A percentile compares a stretch with the other conserved stretches of the same genome.
Conservation (phyloP, 2,113 vertebrate species). For the Gopherus flavomarginatus region DNA sequence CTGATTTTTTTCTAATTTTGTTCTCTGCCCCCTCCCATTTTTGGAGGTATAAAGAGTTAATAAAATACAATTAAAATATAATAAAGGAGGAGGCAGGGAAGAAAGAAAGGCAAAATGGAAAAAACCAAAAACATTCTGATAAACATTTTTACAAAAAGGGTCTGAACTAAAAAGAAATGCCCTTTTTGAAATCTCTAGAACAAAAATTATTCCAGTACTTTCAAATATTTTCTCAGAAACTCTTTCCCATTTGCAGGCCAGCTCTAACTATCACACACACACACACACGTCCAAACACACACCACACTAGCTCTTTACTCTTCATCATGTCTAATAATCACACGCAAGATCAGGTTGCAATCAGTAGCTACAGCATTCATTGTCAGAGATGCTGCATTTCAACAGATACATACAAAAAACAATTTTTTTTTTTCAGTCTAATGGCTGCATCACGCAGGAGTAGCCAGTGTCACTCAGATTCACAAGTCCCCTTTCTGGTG, state of each 20-base stretch:
- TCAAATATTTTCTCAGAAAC: background rate
- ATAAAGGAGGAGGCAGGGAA: background rate
- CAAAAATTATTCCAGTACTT: background rate
- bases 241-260: background rate
- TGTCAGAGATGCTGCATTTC: background rate
- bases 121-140: background rate
- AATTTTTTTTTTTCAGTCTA: background rate
- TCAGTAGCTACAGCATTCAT: background rate
- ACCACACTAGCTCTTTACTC: background rate
- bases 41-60: background rate
- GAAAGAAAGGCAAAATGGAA: background rate
- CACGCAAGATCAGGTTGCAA: background rate
- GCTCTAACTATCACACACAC: background rate
- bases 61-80: background rate
- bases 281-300: too few relatives aligned
- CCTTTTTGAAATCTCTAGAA: background rate
- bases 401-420: rapidly evolving
- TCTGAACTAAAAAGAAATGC: background rate
- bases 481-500: rapidly evolving
- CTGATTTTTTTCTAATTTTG: background rate
- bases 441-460: background rate
- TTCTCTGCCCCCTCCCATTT: background rate
- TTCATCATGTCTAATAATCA: background rate
- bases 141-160: background rate
- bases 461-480: rapidly evolving